These are phyloP conservation scores for Nothocercus nigrocapillus DNA, from an alignment of 2,113 vertebrate genomes.

Conservation along the genomic window DNA sequence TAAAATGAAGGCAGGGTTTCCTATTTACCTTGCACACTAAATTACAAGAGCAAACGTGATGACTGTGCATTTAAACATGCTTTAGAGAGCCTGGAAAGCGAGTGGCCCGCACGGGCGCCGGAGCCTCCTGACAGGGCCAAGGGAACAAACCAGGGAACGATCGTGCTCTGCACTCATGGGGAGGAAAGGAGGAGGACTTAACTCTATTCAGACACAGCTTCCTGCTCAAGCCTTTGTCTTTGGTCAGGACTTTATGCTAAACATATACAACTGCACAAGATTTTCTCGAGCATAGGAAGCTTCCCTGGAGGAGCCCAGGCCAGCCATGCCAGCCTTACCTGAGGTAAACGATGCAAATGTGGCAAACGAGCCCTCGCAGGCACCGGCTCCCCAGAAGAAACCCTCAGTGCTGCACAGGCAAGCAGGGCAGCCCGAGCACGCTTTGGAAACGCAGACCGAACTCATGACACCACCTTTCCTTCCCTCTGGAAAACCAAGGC, in stretches of 20 bases:
- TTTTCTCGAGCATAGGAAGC: not conserved
- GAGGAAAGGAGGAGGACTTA: not conserved
- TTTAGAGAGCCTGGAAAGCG: not conserved
- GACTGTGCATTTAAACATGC: not conserved
- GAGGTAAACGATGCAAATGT: not conserved
- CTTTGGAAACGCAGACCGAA: not conserved
- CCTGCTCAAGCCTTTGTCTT: not conserved
- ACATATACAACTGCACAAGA: not conserved
- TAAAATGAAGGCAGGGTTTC: constrained; percentile 10
- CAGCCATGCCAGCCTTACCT: fast-evolving
- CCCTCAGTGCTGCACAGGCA: fast-evolving
- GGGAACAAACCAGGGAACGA: not conserved
- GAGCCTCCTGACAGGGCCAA: no score
- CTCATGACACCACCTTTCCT: not conserved
- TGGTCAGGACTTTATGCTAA: not conserved
- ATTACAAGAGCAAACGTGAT: not conserved
- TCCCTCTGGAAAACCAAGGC: not conserved
- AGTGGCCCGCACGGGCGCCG: not conserved
- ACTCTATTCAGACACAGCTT: not conserved
- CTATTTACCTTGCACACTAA: not conserved
- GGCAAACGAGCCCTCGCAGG: not conserved
- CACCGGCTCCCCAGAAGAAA: not conserved
- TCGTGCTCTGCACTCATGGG: not conserved
- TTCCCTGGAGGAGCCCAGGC: not conserved
- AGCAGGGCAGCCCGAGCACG: not conserved